Percentiles rank a stretch among this genome's conserved stretches.
Conservation (phyloP, 2,888 invertebrate genomes). For the Agrochola lota region DNA sequence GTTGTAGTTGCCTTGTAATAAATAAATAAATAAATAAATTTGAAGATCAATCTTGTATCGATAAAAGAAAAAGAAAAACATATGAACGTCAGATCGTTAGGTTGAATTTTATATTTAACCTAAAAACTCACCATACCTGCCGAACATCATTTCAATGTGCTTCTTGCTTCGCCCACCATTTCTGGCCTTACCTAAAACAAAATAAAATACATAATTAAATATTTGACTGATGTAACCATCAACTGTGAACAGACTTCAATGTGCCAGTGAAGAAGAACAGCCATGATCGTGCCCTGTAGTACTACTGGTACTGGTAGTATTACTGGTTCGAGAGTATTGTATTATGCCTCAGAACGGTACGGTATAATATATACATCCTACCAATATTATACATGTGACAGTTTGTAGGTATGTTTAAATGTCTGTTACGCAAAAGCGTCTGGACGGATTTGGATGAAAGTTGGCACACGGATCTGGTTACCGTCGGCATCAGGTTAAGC, state of each 20-base stretch:
- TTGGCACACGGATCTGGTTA: no score
- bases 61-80: background rate
- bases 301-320: no score
- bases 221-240: background rate
- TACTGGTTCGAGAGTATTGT: background rate
- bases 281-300: background rate
- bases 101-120: background rate
- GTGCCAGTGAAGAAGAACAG: background rate
- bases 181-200: constrained; percentile 42
- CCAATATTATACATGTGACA: background rate
- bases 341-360: background rate
- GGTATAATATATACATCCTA: background rate
- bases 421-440: background rate
- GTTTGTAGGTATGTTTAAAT: background rate
- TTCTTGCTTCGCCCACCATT: background rate
- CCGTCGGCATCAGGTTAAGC: no score
- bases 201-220: background rate
- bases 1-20: no score
- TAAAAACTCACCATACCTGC: background rate
- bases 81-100: background rate
- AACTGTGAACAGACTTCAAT: background rate
- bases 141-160: background rate
- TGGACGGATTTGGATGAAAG: no score
- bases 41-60: no score
- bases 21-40: no score